Evolutionary conservation across 2,797 vertebrate genomes (phyloP), one percentile per base, ranked within the genome.

Genomic region (Sebastiscus albofasciatus): DNA sequence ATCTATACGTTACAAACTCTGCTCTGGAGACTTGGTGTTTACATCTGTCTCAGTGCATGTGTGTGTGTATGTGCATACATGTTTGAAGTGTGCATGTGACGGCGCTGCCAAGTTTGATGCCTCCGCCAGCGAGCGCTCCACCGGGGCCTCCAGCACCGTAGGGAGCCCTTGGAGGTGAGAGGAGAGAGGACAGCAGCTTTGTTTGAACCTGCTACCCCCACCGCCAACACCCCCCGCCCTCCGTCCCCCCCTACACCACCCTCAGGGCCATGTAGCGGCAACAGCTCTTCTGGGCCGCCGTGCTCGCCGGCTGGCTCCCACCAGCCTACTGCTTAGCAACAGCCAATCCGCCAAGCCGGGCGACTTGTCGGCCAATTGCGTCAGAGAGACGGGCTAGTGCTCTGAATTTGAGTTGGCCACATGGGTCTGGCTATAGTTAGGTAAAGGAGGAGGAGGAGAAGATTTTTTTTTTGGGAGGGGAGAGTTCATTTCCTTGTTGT

Each of bases 251-350:
- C 26, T 6, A 2, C 34, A 2, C 59, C 24, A 29, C 70, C 89
- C 91, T 77, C 88, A 75, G 91, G 92, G 90, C 90, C 83, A 60
- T 72, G 85, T 70, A 87, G 83, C 75, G 36, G 89, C 90, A 84
- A 77, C 87, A 87, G 84, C 93, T 91, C 92, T 91, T 92, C 88
- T 92, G 93, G 87, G 92, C 90, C 89, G 81, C 82, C 73, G 65
- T 31, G 79, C 75, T 90, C 58, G 81, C 93, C 87, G 90, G 90
- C 93, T 94, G 90, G 90, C 93, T 95, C 91, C 87, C 89, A 90
- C 92, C 94, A 94, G 90, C 94, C 92, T 92, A 95, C 95, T 95
- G 95, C 96, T 96, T 96, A 96, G 96, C 96, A 96, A 96, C 96
- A 96, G 94, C 95, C 95, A 96, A 96, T 95, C 92, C 85, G 83